Evolutionary conservation across 2,797 vertebrate species (phyloP), one percentile per base, ranked within the genome.

Genomic region (Karalla daura): DNA sequence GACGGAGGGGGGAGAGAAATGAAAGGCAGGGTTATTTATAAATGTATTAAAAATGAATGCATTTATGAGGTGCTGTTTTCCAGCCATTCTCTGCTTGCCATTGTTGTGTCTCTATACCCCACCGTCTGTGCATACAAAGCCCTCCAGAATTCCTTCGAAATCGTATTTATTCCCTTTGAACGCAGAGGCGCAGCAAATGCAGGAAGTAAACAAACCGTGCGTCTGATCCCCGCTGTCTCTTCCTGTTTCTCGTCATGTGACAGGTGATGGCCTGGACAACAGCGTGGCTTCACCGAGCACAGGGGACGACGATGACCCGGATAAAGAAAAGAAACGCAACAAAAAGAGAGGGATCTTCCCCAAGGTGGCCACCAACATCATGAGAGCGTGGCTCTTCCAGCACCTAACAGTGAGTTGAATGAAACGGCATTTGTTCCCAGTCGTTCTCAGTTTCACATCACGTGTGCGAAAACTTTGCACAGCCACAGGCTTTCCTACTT

Each of bases 341-440:
- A 99, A 99, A 95, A 99, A 99, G 92, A 95, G 98, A 81, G 98
- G 98, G 83, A 99, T 99, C 95, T 99, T 99, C 91, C 98, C 97
- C 78, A 99, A 99, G 95, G 98, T 99, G 95, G 97, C 97, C 91
- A 99, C 97, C 93, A 99, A 99, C 95, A 99, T 99, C 93, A 99
- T 99, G 97, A 96, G 97, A 92, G 98, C 98, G 80, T 99, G 98
- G 98, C 96, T 99, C 91, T 99, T 99, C 95, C 98, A 99, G 95
- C 98, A 99, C 94, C 95, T 99, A 94, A 99, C 98, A 89, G 98
- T 99, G 93, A 97, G 96, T 95, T 86, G 86, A 93, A 66, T 90
- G 85, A 90, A 74, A 43, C 32, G 9, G 30, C 36, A 30, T 50
- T 58, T 49, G 39, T 52, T 61, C 69, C 69, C 39, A 3, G 21